Evolutionary conservation across 1,140 invertebrate species (phyloP).

Genomic region (Drosophila equinoxialis): DNA sequence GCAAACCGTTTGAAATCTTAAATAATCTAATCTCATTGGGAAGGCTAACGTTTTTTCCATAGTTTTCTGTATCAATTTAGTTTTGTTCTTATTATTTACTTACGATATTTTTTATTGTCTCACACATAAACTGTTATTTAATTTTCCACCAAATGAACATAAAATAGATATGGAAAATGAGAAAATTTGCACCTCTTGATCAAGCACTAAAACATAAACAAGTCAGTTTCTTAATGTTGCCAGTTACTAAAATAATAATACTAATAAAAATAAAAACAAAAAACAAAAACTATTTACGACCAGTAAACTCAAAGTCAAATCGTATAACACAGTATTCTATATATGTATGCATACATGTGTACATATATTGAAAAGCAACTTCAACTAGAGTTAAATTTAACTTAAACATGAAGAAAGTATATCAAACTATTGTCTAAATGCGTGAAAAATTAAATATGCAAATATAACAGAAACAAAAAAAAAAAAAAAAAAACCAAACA

Average conservation of each 20-base stretch:
- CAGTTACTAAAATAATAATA: slow-evolving; percentile 33
- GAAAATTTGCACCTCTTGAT: slow-evolving; percentile 20
- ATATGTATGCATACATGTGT: slow-evolving; percentile 8
- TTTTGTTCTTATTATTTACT: background rate
- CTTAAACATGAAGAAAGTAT: slow-evolving; percentile 31
- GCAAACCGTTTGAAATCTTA: too few relatives aligned
- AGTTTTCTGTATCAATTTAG: too few relatives aligned
- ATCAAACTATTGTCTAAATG: slow-evolving; percentile 57
- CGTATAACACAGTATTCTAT: background rate
- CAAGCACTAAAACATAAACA: slow-evolving; percentile 38
- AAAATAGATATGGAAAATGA: slow-evolving; percentile 1
- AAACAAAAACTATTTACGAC: slow-evolving; percentile 22
- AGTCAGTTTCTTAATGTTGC: slow-evolving; percentile 55
- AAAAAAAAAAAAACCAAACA: slow-evolving; percentile 21
- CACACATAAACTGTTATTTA: background rate
- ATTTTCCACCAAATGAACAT: slow-evolving; percentile 1
- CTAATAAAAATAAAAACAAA: background rate
- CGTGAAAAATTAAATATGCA: slow-evolving; percentile 56
- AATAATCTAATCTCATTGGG: too few relatives aligned
- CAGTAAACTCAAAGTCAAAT: slow-evolving; percentile 20
- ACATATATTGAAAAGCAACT: slow-evolving; percentile 37
- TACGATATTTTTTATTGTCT: background rate
- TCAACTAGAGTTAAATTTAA: slow-evolving; percentile 45
- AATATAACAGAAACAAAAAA: slow-evolving; percentile 39
- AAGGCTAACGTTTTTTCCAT: too few relatives aligned